A percentile compares a stretch with the other conserved stretches of the same genome.
Conservation (phyloP, 2,797 vertebrate genomes). For the Periparus ater region DNA sequence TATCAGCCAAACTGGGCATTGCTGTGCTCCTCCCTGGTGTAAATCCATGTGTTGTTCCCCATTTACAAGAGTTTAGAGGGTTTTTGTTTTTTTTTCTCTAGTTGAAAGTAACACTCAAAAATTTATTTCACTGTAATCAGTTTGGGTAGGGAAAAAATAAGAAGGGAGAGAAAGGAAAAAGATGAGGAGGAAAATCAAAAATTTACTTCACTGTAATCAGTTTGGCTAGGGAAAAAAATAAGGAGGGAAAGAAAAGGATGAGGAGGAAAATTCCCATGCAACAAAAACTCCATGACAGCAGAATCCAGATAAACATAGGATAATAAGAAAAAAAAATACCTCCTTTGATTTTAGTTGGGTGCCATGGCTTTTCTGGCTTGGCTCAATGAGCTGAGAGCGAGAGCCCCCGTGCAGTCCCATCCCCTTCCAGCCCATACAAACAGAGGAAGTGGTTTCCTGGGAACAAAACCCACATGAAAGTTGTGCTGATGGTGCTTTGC, state of each 20-base stretch:
- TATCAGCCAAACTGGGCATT: not conserved
- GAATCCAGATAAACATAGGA: constrained; percentile 21
- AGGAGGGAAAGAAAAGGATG: not conserved
- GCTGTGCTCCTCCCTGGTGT: not conserved
- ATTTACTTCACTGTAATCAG: not conserved
- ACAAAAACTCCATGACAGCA: constrained; percentile 23
- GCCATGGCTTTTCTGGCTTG: constrained; percentile 34
- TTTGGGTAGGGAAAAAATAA: not conserved
- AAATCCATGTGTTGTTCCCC: not conserved
- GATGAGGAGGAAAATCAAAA: not conserved
- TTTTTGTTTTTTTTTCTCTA: not conserved
- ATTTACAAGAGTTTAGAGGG: not conserved
- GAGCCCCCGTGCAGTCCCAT: not conserved
- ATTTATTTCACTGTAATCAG: not conserved
- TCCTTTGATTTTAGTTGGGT: constrained; percentile 30
- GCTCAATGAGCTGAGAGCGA: constrained; percentile 11
- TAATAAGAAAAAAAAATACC: not conserved
- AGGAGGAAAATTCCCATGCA: not conserved
- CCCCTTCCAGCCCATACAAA: constrained; percentile 1
- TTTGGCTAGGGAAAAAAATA: not conserved
- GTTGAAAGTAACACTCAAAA: not conserved
- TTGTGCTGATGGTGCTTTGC: constrained; percentile 14
- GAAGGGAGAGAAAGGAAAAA: not conserved
- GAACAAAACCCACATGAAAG: constrained; percentile 61
- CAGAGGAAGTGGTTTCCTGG: constrained; percentile 69